A percentile compares a stretch with the other conserved stretches of the same genome.
Conservation (phyloP, 2,888 invertebrate species). For the Tachystola acroxantha region DNA sequence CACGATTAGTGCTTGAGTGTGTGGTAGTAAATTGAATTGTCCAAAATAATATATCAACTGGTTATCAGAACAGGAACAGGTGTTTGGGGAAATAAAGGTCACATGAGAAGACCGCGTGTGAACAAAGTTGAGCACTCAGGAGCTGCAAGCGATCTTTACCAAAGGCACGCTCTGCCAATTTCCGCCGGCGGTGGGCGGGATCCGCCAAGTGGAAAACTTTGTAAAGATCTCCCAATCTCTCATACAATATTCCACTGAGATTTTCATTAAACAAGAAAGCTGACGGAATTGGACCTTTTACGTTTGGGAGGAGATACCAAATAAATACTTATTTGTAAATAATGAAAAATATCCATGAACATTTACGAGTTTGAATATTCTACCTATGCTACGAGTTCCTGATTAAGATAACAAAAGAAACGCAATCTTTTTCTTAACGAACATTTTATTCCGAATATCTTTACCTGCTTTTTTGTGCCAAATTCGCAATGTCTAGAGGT, state of each 20-base stretch:
- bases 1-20: too few species aligned
- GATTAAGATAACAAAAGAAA: too few species aligned
- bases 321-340: neutral
- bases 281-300: neutral
- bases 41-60: neutral
- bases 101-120: neutral
- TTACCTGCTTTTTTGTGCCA: too few species aligned
- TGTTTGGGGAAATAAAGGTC: neutral
- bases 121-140: neutral
- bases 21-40: neutral
- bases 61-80: too few species aligned
- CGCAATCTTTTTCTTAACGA: too few species aligned
- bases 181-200: slow-evolving; percentile 1
- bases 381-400: too few species aligned
- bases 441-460: too few species aligned
- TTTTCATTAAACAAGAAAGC: slow-evolving; percentile 3
- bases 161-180: slow-evolving; percentile 5
- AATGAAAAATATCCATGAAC: too few species aligned
- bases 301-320: neutral
- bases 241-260: slow-evolving; percentile 6
- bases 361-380: too few species aligned
- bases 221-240: slow-evolving; percentile 6
- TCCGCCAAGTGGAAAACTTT: slow-evolving; percentile 16
- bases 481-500: too few species aligned
- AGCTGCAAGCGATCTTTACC: neutral